Evolutionary conservation across 1,140 invertebrate species (phyloP), one percentile per base, ranked within the genome.

Genomic region (Drosophila pandora): DNA sequence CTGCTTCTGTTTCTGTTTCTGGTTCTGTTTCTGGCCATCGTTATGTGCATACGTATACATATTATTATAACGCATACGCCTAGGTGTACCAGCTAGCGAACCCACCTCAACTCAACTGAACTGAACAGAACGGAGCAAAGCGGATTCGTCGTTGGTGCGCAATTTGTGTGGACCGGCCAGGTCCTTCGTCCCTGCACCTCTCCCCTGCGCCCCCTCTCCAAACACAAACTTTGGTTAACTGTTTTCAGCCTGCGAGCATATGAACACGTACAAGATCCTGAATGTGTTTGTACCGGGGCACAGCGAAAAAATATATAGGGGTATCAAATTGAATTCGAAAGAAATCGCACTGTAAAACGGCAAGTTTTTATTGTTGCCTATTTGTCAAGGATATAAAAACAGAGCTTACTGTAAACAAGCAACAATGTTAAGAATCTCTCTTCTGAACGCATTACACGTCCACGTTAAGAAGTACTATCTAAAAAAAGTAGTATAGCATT

Each of bases 41-140:
- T 78, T 78, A 77, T 82, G 47, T 74, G 79, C 76, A 72, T 72
- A 83, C 79, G 79, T 82, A 82, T 87, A 88, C 82, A 72, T 88
- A 87, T 87, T 87, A 85, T 85, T 87, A 85, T 82, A 85, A 85
- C 82, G 82, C 78, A 85, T 85, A 62, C 82, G 82, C 82, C 82
- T 87, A 85, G 82, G 82, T 87, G 83, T 85, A 87, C 64, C 68
- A 52, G 37, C 65, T 21, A 39, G 32, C 39, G 39, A 49, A 60
- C 68, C 21, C 21, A 22, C 28, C 60, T 41, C 17, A 70, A 45
- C 49, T 17, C n/a, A 39, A n/a, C 37, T 13, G n/a, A 43, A 43
- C 41, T 43, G 41, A 43, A 43, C 41, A 2, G 43, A 47, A 10
- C 17, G 4, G 43, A 21, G 21, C 2, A 17, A 23, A 43, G 32